phyloP scores from a whole-genome alignment of 30 jellyfish, hydroid and myxozoan genomes.

The Turritopsis rubra region DNA sequence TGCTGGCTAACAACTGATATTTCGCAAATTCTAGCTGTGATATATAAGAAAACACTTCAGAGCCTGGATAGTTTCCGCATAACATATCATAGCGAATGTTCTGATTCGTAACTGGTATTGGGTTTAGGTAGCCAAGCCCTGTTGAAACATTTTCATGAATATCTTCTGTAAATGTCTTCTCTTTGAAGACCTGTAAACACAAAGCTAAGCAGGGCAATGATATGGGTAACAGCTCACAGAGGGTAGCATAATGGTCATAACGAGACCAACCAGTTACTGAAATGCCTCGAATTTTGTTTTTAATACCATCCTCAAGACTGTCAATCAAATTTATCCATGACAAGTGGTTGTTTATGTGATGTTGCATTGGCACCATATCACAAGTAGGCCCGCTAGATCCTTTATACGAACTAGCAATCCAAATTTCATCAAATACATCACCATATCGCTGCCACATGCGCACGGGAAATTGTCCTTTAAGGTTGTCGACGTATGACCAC shows the following conservation, averaged over 20 bases:
- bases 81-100: conserved; percentile 52
- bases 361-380: conserved; percentile 79
- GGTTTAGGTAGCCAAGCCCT: conserved; percentile 64
- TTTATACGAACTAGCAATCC: conserved; percentile 94
- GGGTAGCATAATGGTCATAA: conserved; percentile 74
- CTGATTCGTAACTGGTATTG: conserved; percentile 56
- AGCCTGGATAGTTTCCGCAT: conserved; percentile 94
- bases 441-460: conserved; percentile 77
- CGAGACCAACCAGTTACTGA: conserved; percentile 95
- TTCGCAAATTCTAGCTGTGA: conserved; percentile 72
- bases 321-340: conserved; percentile 60
- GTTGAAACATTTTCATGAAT: conserved; percentile 71
- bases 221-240: conserved; percentile 80
- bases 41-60: conserved; percentile 63
- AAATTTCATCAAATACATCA: conserved; percentile 82
- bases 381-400: conserved; percentile 91
- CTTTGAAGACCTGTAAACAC: conserved; percentile 65
- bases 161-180: conserved; percentile 44
- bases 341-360: conserved; percentile 68
- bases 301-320: conserved; percentile 45
- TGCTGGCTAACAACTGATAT: conserved; percentile 50
- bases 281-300: conserved; percentile 43
- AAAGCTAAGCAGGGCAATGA: conserved; percentile 88
- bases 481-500: conserved; percentile 86
- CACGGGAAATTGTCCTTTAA: conserved; percentile 59